A percentile compares a stretch with the other conserved stretches of the same genome.
Evolutionary conservation across 2,113 vertebrate genomes (phyloP).

Genomic region (Myotis brandtii): DNA sequence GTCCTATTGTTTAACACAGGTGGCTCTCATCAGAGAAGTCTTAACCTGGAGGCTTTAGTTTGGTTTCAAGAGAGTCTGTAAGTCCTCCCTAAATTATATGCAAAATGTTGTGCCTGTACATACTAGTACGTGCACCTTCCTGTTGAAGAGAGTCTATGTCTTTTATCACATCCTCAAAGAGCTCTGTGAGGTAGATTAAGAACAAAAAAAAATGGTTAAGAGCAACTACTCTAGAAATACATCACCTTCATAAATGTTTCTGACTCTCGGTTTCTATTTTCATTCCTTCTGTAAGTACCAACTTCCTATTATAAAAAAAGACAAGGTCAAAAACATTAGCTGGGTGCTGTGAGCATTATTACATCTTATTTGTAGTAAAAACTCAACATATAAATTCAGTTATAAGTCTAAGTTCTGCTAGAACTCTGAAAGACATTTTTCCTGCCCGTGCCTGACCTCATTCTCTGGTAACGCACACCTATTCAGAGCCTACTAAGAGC

Average conservation of each 20-base stretch:
- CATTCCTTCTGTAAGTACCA: conserved; percentile 60
- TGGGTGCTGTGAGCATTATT: conserved; percentile 24
- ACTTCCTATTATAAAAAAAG: conserved; percentile 54
- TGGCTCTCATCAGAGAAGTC: background rate
- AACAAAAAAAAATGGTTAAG: background rate
- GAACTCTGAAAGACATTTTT: conserved; percentile 63
- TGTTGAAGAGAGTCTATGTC: background rate
- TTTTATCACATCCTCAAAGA: background rate
- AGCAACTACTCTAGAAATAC: conserved; percentile 65
- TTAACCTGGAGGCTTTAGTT: background rate
- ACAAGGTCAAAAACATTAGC: conserved; percentile 65
- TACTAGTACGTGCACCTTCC: background rate
- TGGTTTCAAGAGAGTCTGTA: background rate
- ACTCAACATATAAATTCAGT: conserved; percentile 57
- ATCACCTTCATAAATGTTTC: conserved; percentile 59
- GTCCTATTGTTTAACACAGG: background rate
- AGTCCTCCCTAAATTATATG: background rate
- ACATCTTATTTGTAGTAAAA: conserved; percentile 71
- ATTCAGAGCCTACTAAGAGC: conserved; percentile 52
- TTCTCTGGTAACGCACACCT: background rate
- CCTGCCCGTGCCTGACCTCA: conserved; percentile 67
- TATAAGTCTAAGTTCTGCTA: conserved; percentile 52
- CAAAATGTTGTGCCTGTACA: background rate
- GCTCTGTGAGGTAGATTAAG: background rate
- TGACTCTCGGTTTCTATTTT: conserved; percentile 57